Evolutionary conservation across 2,113 vertebrate species (phyloP).

Genomic region (Hydrochoerus hydrochaeris): DNA sequence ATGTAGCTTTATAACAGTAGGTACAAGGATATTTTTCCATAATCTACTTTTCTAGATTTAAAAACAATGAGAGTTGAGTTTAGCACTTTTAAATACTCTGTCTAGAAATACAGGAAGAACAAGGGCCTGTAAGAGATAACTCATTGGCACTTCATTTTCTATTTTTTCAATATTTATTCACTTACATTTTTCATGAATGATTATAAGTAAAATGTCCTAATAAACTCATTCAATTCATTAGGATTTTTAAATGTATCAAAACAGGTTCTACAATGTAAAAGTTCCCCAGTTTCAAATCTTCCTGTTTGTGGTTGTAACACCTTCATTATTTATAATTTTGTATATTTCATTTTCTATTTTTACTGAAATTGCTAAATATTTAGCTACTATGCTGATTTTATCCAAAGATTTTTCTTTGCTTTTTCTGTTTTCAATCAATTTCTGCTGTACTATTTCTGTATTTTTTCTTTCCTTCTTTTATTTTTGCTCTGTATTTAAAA

Average conservation of each 20-base stretch:
- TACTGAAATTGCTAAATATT: constrained; percentile 58
- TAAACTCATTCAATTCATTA: constrained; percentile 22
- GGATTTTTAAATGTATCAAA: background rate
- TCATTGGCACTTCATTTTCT: background rate
- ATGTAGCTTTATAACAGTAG: background rate
- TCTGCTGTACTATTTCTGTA: constrained; percentile 60
- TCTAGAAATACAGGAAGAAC: background rate
- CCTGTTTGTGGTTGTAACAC: background rate
- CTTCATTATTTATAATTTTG: constrained; percentile 8
- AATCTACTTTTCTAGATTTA: background rate
- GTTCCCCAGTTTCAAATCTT: background rate
- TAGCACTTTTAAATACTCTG: background rate
- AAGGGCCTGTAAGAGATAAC: background rate
- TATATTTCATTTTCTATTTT: constrained; percentile 46
- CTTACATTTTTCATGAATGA: background rate
- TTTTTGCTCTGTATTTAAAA: constrained; percentile 68
- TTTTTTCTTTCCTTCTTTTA: constrained; percentile 60
- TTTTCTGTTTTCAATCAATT: constrained; percentile 70
- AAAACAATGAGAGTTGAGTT: constrained; percentile 4
- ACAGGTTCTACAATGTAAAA: background rate
- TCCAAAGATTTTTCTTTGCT: constrained; percentile 61
- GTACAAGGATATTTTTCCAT: background rate
- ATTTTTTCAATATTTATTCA: background rate
- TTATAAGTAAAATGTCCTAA: constrained; percentile 32
- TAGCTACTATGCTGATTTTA: constrained; percentile 44